Percentiles rank a stretch among this genome's conserved stretches.
These are phyloP conservation scores for Synanceia verrucosa DNA, from an alignment of 2,797 vertebrate genomes.

Conservation along the genomic window DNA sequence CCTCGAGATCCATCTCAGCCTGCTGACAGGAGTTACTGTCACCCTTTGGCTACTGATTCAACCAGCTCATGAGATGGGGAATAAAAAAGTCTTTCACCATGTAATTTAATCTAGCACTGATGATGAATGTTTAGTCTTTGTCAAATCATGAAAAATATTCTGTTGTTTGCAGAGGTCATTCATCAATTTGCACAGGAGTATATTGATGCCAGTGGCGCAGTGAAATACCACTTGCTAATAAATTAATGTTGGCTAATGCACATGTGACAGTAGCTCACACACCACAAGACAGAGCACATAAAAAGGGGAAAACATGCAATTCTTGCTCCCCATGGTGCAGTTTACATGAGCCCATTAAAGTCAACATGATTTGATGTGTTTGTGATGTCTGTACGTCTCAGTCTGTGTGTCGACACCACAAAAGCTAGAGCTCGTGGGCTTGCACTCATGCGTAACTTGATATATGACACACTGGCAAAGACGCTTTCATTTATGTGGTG, in stretches of 20 bases:
- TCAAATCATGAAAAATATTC: conserved; percentile 3
- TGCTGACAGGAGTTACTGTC: conserved; percentile 20
- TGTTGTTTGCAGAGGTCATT: not conserved
- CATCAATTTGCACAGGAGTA: not conserved
- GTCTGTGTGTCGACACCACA: not conserved
- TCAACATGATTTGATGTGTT: conserved; percentile 13
- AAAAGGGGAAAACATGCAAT: not conserved
- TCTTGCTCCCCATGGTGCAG: conserved; percentile 5
- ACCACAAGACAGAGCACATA: not conserved
- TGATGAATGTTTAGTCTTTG: not conserved
- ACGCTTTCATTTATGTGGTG: not conserved
- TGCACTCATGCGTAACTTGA: conserved; percentile 30
- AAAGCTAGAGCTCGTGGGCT: not conserved
- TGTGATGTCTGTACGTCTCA: conserved; percentile 12
- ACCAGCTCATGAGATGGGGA: not conserved
- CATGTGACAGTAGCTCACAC: not conserved
- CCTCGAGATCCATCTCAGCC: conserved; percentile 3
- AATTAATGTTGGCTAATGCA: not conserved
- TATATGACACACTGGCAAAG: conserved; percentile 10
- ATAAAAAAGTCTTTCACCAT: not conserved
- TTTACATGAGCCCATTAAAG: conserved; percentile 27
- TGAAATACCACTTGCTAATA: conserved; percentile 9
- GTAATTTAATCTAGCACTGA: not conserved
- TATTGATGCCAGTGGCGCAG: not conserved
- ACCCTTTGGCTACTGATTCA: conserved; percentile 11